Conservation (phyloP, 2,797 vertebrate species). For the Oreochromis grahami region DNA sequence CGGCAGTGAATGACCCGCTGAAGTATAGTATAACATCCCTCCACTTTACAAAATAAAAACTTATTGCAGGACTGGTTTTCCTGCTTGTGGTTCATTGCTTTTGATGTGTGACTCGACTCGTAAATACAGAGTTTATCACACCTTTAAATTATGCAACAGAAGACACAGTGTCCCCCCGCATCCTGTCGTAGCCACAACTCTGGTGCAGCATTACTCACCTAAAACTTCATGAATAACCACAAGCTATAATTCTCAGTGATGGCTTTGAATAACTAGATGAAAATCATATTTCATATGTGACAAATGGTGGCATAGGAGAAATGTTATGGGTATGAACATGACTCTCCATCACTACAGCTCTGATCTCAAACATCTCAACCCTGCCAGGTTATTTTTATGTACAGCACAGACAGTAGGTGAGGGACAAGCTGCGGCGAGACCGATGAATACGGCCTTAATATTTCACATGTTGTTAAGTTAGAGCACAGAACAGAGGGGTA, state of each 20-base stretch:
- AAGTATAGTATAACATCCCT: neutral
- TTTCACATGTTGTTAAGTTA: conserved; percentile 18
- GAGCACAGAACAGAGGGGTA: neutral
- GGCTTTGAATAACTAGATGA: neutral
- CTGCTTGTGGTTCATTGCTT: neutral
- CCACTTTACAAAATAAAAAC: neutral
- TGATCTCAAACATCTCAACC: conserved; percentile 47
- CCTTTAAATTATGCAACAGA: conserved; percentile 42
- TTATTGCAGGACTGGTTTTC: neutral
- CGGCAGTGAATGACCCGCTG: conserved; percentile 33
- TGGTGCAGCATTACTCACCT: conserved; percentile 36
- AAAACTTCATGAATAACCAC: conserved; percentile 8
- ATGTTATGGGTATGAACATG: neutral
- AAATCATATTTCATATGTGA: neutral
- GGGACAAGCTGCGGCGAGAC: neutral
- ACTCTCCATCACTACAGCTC: conserved; percentile 21
- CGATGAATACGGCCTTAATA: conserved; percentile 9
- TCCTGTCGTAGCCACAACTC: neutral
- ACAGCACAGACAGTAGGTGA: neutral
- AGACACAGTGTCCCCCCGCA: neutral
- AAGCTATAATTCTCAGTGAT: neutral
- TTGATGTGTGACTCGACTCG: neutral
- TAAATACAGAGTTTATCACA: conserved; percentile 21
- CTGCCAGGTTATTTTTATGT: conserved; percentile 32
- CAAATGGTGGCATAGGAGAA: neutral